Base-by-base conservation (phyloP, 2,113 vertebrate species). In the Thunnus maccoyii region DNA sequence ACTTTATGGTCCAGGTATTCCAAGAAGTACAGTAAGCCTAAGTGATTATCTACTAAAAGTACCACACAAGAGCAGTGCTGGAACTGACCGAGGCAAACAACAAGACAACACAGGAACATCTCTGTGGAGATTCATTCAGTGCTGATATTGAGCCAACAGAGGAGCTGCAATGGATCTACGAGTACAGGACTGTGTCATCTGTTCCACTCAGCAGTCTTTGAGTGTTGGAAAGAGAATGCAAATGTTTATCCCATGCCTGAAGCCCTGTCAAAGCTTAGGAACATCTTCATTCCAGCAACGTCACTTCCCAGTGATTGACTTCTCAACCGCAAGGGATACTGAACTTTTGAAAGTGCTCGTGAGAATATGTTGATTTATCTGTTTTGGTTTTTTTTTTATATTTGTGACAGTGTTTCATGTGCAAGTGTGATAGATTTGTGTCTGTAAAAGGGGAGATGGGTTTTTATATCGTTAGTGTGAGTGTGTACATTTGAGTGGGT, bases 241-340 rank as follows among this genome's bases (percentile, higher is more conserved):
- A 66, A 66, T 72, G 62, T 83, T 83, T 78, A 77, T 72, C 18
- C 22, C 54, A 46, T 17, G 9, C 10, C 32, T 72, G 30, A 66
- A 10, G 11, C 32, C 9, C 67, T 18, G 22, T 30, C 13, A 46
- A 3, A n/a, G 9, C 10, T 10, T 2, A 5, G 6, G 36, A 41
- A 41, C 44, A 73, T 46, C 30, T 30, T 61, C 8, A 20, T 8
- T 36, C 32, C 60, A 18, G 41, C 51, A 41, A 41, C 36, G 36
- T 41, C 36, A 41, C 36, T 41, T 41, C 36, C 36, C 36, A 41
- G 36, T 41, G 36, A 41, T 41, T 41, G 36, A 41, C 36, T 41
- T 41, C 36, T 41, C 36, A 41, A 41, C 8, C 2, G 36, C 9
- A 9, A 41, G 36, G 36, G 9, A 41, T 41, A 2, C 8, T 41